A percentile compares a stretch with the other conserved stretches of the same genome.
phyloP scores from a whole-genome alignment of 64 coral and sea anemone genomes.

The Montipora capricornis region DNA sequence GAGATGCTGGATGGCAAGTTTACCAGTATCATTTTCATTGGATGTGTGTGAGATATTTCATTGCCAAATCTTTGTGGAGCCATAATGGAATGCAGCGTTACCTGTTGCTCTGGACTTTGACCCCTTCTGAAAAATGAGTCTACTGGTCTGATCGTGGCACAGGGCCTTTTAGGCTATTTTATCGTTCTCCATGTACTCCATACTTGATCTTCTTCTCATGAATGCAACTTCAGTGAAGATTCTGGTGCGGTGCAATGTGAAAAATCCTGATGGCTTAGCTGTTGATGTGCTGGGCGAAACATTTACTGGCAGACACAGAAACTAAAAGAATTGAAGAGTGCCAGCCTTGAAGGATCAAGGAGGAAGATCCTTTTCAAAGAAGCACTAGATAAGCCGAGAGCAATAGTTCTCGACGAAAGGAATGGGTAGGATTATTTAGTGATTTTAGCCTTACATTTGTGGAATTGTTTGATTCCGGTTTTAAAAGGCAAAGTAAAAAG shows the following conservation, averaged over 20 bases:
- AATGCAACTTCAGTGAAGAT: slow-evolving; percentile 51
- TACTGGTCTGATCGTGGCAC: slow-evolving; percentile 77
- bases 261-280: slow-evolving; percentile 57
- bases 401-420: slow-evolving; percentile 45
- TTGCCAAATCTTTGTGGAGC: slow-evolving; percentile 23
- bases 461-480: too few species aligned
- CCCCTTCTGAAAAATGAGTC: slow-evolving; percentile 49
- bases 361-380: slow-evolving; percentile 42
- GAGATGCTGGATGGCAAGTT: slow-evolving; percentile 45
- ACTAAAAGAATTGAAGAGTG: slow-evolving; percentile 66
- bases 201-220: too few species aligned
- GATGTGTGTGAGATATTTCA: slow-evolving; percentile 51
- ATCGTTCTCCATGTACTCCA: too few species aligned
- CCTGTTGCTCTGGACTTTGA: slow-evolving; percentile 77
- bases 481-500: too few species aligned
- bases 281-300: slow-evolving; percentile 69
- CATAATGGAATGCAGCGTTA: slow-evolving; percentile 41
- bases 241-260: slow-evolving; percentile 32
- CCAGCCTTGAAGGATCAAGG: slow-evolving; percentile 50
- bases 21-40: slow-evolving; percentile 51
- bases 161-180: too few species aligned
- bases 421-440: slow-evolving; percentile 33
- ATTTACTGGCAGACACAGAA: slow-evolving; percentile 80
- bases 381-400: slow-evolving; percentile 53
- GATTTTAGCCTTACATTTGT: background rate